These are phyloP conservation scores for Cyaniris semiargus DNA, from an alignment of 2,888 invertebrate genomes.

Conservation along the genomic window DNA sequence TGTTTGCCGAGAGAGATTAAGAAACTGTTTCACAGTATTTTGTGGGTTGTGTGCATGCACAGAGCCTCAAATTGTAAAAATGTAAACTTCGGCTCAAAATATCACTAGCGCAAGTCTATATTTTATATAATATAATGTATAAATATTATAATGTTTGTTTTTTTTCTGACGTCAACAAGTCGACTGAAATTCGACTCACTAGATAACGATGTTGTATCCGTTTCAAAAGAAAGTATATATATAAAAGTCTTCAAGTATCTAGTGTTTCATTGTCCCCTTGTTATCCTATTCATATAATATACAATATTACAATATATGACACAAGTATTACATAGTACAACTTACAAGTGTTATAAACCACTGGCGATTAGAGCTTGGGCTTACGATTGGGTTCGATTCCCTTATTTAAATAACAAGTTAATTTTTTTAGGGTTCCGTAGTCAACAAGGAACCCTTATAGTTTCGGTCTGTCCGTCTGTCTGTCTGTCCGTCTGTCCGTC, in stretches of 20 bases:
- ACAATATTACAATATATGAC: no score
- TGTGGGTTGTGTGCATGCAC: constrained; percentile 32
- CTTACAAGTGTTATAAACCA: no score
- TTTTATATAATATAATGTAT: constrained; percentile 59
- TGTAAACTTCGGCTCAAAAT: constrained; percentile 42
- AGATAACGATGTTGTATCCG: constrained; percentile 59
- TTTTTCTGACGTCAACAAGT: constrained; percentile 41
- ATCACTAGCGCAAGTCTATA: constrained; percentile 48
- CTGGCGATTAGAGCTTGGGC: no score
- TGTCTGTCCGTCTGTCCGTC: no score
- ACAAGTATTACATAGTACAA: no score
- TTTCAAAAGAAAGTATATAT: constrained; percentile 50
- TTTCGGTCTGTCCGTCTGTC: no score
- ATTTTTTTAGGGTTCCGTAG: no score
- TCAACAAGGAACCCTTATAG: no score
- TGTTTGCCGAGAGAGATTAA: neutral
- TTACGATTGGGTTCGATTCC: no score
- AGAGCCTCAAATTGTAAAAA: constrained; percentile 41
- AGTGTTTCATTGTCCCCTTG: constrained; percentile 37
- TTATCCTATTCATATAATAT: neutral
- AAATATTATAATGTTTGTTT: constrained; percentile 52
- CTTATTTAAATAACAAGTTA: no score
- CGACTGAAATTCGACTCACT: constrained; percentile 46
- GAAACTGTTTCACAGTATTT: neutral
- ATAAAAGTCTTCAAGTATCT: constrained; percentile 51